A percentile compares a stretch with the other conserved stretches of the same genome.
phyloP scores from a whole-genome alignment of 92 coral and sea anemone species.

The Parazoanthus darwini region DNA sequence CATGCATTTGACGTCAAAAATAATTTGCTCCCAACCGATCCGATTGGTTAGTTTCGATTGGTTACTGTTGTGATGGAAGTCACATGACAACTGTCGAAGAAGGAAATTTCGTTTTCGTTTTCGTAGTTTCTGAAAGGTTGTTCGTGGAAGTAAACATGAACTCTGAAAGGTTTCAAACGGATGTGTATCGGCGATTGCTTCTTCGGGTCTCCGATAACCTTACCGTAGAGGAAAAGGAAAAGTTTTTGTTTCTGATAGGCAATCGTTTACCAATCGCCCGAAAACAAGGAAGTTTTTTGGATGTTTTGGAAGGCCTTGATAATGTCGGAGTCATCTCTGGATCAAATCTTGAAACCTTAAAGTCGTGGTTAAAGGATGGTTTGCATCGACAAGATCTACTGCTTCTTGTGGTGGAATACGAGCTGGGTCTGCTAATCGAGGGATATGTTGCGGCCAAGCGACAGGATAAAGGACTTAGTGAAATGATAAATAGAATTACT shows the following conservation, averaged over 20 bases:
- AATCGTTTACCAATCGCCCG: neutral
- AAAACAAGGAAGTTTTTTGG: neutral
- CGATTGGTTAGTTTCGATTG: too few species aligned
- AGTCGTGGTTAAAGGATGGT: neutral
- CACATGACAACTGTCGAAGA: too few species aligned
- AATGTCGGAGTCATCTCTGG: neutral
- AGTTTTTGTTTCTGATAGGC: neutral
- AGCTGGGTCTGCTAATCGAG: neutral
- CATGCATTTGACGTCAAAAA: too few species aligned
- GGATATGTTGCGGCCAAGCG: neutral
- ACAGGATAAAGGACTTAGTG: neutral
- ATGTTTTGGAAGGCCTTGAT: neutral
- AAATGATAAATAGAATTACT: neutral
- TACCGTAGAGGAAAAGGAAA: neutral
- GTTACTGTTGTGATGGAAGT: too few species aligned
- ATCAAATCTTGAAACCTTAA: neutral
- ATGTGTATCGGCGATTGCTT: neutral
- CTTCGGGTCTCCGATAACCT: neutral
- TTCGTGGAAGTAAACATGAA: neutral
- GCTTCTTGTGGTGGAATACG: neutral
- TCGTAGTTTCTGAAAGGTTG: too few species aligned
- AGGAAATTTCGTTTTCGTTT: too few species aligned
- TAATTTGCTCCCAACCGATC: too few species aligned
- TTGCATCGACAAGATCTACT: neutral
- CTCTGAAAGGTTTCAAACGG: neutral